Evolutionary conservation across 2,113 vertebrate genomes (phyloP), one percentile per base, ranked within the genome.

Genomic region (Limnothrissa miodon): DNA sequence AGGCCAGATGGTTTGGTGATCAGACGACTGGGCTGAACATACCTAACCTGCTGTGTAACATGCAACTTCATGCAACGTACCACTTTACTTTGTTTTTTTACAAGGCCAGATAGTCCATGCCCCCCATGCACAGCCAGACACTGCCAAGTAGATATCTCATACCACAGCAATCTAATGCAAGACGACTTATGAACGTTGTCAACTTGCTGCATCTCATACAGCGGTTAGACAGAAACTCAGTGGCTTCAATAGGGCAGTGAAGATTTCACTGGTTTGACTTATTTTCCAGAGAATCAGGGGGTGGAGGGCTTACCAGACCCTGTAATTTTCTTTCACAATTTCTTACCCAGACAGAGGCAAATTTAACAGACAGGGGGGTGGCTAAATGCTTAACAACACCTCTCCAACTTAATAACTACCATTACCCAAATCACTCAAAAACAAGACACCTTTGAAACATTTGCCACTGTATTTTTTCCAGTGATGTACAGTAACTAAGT

Each of bases 311-410:
- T 62, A 80, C 29, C 84, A 81, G 80, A 87, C 88, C 84, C 89
- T 93, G 83, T 92, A 90, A 93, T 93, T 93, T 91, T 90, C 89
- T 88, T 23, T 17, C 85, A 81, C 86, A 90, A 86, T 85, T 48
- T 83, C 82, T 81, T 83, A 53, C 88, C 89, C 81, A 89, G 83
- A 87, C 87, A 83, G 44, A 84, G 78, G 80, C 84, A 74, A 87
- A 91, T 87, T 92, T 89, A 89, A 45, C 2, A 82, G 86, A 80
- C 80, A 82, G 39, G n/a, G 51, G 85, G 82, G 85, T 74, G 62
- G 78, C 82, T 92, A 85, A 91, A 88, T 79, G 89, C 85, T 90
- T 90, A 93, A 93, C 90, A 87, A 90, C 85, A 81, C 85, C 90
- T 86, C 86, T 62, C 8, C 78, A 33, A 79, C 66, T 33, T 89